Evolutionary conservation across 2,888 invertebrate species (phyloP).

Genomic region (Clunio marinus): DNA sequence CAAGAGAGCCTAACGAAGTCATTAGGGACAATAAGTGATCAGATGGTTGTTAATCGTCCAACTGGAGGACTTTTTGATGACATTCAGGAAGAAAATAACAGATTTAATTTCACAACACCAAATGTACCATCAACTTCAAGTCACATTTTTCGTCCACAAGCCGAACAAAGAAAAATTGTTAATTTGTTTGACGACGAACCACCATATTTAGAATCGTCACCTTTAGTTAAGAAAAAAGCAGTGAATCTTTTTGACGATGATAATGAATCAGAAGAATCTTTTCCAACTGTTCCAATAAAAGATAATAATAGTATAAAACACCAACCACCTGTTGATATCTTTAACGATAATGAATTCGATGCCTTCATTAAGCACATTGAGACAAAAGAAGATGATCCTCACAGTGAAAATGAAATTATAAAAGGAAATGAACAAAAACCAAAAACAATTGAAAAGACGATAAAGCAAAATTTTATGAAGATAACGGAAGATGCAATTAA

Average conservation of each 20-base stretch:
- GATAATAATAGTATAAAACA: constrained; percentile 12
- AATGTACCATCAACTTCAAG: neutral
- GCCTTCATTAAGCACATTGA: constrained; percentile 41
- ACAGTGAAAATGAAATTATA: neutral
- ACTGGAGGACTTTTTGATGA: constrained; percentile 43
- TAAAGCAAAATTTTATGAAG: constrained; percentile 38
- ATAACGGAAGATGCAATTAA: constrained; percentile 27
- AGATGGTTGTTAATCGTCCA: constrained; percentile 40
- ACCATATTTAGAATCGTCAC: constrained; percentile 39
- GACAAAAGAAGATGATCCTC: constrained; percentile 5
- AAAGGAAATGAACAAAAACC: neutral
- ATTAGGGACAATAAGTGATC: constrained; percentile 13
- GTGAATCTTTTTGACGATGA: constrained; percentile 42
- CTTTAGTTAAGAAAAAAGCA: constrained; percentile 38
- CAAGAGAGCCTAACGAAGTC: constrained; percentile 17
- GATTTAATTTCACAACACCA: constrained; percentile 13
- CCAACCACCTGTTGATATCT: constrained; percentile 43
- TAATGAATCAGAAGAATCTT: constrained; percentile 40
- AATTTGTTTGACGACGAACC: constrained; percentile 43
- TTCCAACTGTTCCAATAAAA: constrained; percentile 35
- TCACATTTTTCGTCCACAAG: constrained; percentile 26
- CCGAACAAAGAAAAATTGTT: constrained; percentile 31
- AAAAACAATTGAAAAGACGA: neutral
- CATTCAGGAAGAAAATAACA: constrained; percentile 41
- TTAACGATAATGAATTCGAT: constrained; percentile 47